These are phyloP conservation scores for Drosophila recens DNA, from an alignment of 2,888 invertebrate species.

Conservation along the genomic window DNA sequence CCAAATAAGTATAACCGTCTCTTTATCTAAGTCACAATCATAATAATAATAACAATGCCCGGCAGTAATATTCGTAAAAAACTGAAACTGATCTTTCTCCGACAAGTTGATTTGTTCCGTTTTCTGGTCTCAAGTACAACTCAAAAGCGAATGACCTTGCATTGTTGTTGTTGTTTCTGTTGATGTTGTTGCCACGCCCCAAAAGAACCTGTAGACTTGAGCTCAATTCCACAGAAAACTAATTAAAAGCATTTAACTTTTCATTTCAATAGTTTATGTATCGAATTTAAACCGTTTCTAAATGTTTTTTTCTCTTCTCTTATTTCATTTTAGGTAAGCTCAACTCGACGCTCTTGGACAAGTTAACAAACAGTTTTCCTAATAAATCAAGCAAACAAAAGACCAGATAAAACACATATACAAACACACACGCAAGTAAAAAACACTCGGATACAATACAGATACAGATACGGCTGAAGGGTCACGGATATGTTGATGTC, in stretches of 20 bases:
- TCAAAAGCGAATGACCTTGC: conserved; percentile 43
- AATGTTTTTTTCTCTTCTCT: conserved; percentile 38
- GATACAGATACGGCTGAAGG: too few relatives aligned
- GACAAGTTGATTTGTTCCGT: conserved; percentile 30
- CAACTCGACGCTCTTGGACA: conserved; percentile 2
- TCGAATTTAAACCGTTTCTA: conserved; percentile 45
- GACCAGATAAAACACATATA: conserved; percentile 4
- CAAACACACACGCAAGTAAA: too few relatives aligned
- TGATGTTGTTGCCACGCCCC: conserved; percentile 31
- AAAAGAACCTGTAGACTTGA: conserved; percentile 36
- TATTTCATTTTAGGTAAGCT: conserved; percentile 61
- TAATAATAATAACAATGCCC: conserved; percentile 42
- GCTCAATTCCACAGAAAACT: conserved; percentile 13
- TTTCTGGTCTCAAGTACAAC: conserved; percentile 30
- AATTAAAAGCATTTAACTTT: conserved; percentile 34
- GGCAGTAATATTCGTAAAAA: conserved; percentile 22
- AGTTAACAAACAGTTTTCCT: conserved; percentile 25
- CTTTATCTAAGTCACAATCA: conserved; percentile 14
- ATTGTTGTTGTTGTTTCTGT: conserved; percentile 33
- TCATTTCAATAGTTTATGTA: conserved; percentile 32
- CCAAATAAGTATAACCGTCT: conserved; percentile 20
- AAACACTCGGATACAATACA: too few relatives aligned
- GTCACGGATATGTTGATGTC: conserved; percentile 8
- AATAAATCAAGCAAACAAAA: conserved; percentile 31
- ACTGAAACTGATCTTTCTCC: conserved; percentile 41